A percentile compares a stretch with the other conserved stretches of the same genome.
These are phyloP conservation scores for Scolopax bukidnonensis DNA, from an alignment of 2,797 vertebrate genomes.

Conservation along the genomic window DNA sequence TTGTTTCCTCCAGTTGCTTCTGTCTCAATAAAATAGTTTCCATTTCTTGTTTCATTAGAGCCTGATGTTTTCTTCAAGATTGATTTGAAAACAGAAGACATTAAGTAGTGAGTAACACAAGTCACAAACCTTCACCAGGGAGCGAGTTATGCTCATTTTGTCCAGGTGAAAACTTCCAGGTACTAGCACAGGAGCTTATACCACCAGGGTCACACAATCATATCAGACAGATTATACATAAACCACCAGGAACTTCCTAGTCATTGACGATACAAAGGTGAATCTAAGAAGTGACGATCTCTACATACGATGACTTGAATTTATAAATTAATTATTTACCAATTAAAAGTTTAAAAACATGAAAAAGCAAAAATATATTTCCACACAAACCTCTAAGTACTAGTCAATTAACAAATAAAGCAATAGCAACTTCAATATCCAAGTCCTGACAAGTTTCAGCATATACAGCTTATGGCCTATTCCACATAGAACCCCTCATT, in stretches of 20 bases:
- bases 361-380: background rate
- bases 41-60: constrained; percentile 94
- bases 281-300: background rate
- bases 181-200: background rate
- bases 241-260: background rate
- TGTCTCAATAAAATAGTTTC: constrained; percentile 90
- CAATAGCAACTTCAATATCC: background rate
- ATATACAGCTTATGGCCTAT: background rate
- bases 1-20: constrained; percentile 94
- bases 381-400: background rate
- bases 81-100: constrained; percentile 7
- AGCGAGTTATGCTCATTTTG: background rate
- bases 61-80: constrained; percentile 88
- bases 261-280: background rate
- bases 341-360: background rate
- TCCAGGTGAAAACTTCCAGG: background rate
- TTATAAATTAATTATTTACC: background rate
- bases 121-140: background rate
- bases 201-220: background rate
- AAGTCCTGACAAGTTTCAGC: background rate
- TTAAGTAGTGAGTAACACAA: background rate
- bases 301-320: background rate
- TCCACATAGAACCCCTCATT: background rate
- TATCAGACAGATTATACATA: background rate
- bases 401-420: background rate